Base-by-base conservation (phyloP, 1,140 invertebrate species). In the Gryllus bimaculatus region DNA sequence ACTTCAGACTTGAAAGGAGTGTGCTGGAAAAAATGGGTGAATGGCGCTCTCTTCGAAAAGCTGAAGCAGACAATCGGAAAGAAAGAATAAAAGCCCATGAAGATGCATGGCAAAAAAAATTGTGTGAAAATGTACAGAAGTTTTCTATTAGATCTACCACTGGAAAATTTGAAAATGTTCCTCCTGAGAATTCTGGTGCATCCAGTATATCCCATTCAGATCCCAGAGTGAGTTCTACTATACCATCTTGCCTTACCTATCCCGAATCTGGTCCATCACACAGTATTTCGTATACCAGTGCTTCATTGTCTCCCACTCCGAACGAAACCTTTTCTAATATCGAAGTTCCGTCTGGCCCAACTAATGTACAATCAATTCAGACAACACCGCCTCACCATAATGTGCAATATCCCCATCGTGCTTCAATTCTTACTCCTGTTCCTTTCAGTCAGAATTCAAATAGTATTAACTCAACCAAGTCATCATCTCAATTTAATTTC, bases 1-100 rank as follows among this genome's bases (percentile, higher is more conserved):
- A 94, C 83, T 93, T 93, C 82, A 89, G 85, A 76, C 88, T 94
- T 80, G 94, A 95, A 84, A 88, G 85, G 74, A 91, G 89, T 78
- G 90, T 94, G 26, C 85, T 94, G 75, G 86, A 89, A 54, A 91
- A 92, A 87, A 88, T 94, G 81, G 87, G 87, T 77, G 90, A 92
- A 84, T 92, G 91, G 88, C 87, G 89, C 76, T 89, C 89, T 82
- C 15, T 54, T 8, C 21, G 48, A 8, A 78, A 80, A 20, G 12
- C 26, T 15, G 54, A 54, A 48, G 47, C 47, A 15, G 54, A 54
- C 15, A 75, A 48, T 75, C 21, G 75, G 13, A 78, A 47, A 54
- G 49, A 66, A 47, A 76, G 75, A 79, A 76, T 76, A 47, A 73
- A 78, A 75, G 74, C 26, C 39, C 47, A 79, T 26, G 48, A 47